These are phyloP conservation scores for Ephestia elutella DNA, from an alignment of 1,140 invertebrate species.

Conservation along the genomic window DNA sequence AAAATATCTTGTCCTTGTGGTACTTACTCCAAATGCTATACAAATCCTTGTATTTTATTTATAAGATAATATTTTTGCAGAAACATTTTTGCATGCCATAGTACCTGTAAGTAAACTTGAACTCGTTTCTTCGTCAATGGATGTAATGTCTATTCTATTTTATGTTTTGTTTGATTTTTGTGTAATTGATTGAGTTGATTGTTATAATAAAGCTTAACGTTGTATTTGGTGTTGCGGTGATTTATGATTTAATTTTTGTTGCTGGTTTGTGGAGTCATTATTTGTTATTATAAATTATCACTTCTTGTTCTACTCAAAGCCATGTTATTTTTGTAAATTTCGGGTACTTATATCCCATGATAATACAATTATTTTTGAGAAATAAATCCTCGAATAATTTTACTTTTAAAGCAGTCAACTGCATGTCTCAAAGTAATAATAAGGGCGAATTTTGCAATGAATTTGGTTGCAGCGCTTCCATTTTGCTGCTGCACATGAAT, in stretches of 20 bases:
- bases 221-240: neutral
- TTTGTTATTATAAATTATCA: neutral
- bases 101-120: conserved; percentile 59
- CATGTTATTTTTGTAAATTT: too few species aligned
- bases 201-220: neutral
- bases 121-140: conserved; percentile 44
- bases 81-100: conserved; percentile 30
- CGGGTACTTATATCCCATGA: too few species aligned
- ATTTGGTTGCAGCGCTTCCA: too few species aligned
- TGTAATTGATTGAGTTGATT: conserved; percentile 2
- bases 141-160: conserved; percentile 1
- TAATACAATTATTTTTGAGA: too few species aligned
- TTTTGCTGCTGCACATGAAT: too few species aligned
- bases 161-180: conserved; percentile 20
- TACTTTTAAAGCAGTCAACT: too few species aligned
- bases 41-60: too few species aligned
- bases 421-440: too few species aligned
- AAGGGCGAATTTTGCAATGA: too few species aligned
- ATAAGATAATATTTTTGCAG: conserved; percentile 19
- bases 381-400: too few species aligned
- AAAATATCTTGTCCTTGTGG: too few species aligned
- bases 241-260: neutral
- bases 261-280: neutral
- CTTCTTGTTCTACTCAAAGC: neutral
- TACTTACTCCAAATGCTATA: too few species aligned